Evolutionary conservation across 1,140 invertebrate species (phyloP), one percentile per base, ranked within the genome.

Genomic region (Drosophila oshimai): DNA sequence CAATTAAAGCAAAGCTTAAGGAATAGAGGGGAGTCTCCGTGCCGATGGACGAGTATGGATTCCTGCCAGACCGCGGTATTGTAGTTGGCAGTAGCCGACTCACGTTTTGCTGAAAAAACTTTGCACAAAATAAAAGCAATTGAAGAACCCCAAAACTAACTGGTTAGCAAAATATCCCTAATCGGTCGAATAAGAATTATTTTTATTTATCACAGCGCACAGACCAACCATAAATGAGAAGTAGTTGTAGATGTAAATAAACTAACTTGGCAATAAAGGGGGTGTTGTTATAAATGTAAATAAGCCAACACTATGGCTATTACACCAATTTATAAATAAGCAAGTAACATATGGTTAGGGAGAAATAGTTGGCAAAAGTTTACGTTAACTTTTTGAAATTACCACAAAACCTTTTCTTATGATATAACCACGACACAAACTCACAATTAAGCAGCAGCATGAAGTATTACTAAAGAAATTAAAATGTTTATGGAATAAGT

Each of bases 381-480:
- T n/a, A n/a, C n/a, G n/a, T n/a, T n/a, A n/a, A n/a, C n/a, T n/a
- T n/a, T n/a, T n/a, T n/a, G n/a, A n/a, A n/a, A n/a, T n/a, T n/a
- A n/a, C n/a, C n/a, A n/a, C n/a, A n/a, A n/a, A n/a, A n/a, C n/a
- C n/a, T n/a, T n/a, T n/a, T n/a, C n/a, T n/a, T n/a, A n/a, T n/a
- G n/a, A n/a, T n/a, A n/a, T n/a, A n/a, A n/a, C n/a, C n/a, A n/a
- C n/a, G n/a, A n/a, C n/a, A n/a, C n/a, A 29, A 41, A 37, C 44
- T 33, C 49, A 13, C 53, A 60, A 37, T 60, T 47, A 60, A 60
- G 62, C 28, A 67, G 31, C 50, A 65, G 65, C 53, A 67, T 53
- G 57, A 74, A 75, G 72, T 75, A 75, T 75, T 74, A 75, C 62
- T 45, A 61, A 68, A 45, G 71, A 60, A 74, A 75, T 54, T 62